phyloP scores from a whole-genome alignment of 2,797 vertebrate species.

The Acridotheres tristis region DNA sequence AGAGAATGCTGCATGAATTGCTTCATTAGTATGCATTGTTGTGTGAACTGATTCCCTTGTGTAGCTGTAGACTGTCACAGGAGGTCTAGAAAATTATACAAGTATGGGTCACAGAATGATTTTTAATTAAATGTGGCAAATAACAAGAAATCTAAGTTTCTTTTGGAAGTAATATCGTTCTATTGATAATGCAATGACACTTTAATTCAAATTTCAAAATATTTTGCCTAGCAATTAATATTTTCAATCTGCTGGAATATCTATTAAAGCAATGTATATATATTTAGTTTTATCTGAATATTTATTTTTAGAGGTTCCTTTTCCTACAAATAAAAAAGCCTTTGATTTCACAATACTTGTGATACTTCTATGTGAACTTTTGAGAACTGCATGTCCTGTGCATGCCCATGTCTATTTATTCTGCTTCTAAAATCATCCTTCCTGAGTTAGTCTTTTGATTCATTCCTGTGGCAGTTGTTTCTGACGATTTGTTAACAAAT shows the following conservation, averaged over 20 bases:
- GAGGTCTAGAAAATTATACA: constrained; percentile 23
- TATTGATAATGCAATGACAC: background rate
- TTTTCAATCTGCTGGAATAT: background rate
- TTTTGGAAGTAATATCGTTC: constrained; percentile 8
- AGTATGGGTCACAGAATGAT: constrained; percentile 25
- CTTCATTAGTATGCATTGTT: constrained; percentile 59
- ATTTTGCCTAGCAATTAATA: background rate
- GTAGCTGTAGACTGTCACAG: constrained; percentile 8
- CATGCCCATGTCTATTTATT: background rate
- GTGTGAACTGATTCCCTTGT: constrained; percentile 16
- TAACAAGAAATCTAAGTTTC: constrained; percentile 12
- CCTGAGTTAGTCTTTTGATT: background rate
- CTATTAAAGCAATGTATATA: background rate
- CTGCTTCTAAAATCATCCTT: background rate
- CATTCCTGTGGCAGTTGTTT: constrained; percentile 1
- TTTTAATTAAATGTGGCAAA: constrained; percentile 57
- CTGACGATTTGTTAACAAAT: constrained; percentile 18
- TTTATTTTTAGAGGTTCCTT: background rate
- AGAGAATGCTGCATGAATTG: background rate
- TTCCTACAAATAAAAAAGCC: background rate
- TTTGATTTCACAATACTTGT: background rate
- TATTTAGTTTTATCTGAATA: background rate
- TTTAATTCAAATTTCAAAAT: background rate
- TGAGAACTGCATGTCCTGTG: background rate
- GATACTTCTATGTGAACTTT: background rate